These are phyloP conservation scores for Diglossa cyanea DNA, from an alignment of 2,797 vertebrate genomes.

Conservation along the genomic window DNA sequence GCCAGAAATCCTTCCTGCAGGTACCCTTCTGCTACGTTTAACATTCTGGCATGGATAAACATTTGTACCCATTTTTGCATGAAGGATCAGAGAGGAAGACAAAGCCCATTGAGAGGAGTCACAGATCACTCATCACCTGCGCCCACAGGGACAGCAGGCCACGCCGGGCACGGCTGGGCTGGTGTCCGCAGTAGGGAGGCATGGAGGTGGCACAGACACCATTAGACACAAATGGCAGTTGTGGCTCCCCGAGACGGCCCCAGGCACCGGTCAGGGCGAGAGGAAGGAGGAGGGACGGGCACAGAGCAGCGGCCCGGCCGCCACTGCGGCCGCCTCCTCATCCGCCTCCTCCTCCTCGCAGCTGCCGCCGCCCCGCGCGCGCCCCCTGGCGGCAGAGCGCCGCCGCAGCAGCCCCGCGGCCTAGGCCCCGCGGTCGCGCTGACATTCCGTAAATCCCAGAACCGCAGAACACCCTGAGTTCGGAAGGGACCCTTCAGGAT, in stretches of 20 bases:
- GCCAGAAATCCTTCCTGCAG: background rate
- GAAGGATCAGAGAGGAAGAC: background rate
- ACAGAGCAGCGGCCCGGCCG: fast-evolving
- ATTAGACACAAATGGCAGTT: fast-evolving
- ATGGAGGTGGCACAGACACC: background rate
- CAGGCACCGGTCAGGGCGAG: background rate
- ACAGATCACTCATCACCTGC: background rate
- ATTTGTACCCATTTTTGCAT: background rate
- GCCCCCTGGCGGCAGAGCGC: background rate
- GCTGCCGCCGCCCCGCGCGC: background rate
- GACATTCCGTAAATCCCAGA: fast-evolving
- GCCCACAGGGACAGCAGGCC: background rate
- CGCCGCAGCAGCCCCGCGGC: background rate
- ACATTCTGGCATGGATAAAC: background rate
- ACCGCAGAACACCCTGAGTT: fast-evolving
- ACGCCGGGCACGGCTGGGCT: background rate
- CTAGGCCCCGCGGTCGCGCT: fast-evolving
- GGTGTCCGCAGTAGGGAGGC: background rate
- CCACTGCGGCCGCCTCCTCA: background rate
- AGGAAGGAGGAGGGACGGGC: too few relatives aligned
- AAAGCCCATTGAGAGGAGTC: fast-evolving
- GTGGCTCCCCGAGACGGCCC: too few relatives aligned
- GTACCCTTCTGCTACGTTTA: background rate
- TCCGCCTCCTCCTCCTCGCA: fast-evolving
- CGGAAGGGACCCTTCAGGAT: background rate